Evolutionary conservation across 2,888 invertebrate genomes (phyloP), one percentile per base, ranked within the genome.

Genomic region (Ischnus inquisitorius): DNA sequence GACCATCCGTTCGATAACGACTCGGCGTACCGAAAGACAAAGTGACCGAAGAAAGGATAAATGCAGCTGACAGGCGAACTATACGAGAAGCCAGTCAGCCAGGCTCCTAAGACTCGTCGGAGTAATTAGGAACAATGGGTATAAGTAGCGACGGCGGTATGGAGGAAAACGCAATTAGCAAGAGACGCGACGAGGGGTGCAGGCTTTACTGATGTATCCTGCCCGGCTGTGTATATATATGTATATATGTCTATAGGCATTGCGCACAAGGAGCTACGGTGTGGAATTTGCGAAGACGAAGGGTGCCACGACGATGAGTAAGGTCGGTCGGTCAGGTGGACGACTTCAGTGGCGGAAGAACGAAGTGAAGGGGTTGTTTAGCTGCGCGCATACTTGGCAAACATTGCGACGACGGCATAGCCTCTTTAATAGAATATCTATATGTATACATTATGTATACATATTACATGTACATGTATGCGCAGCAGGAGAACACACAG

Each of bases 111-210:
- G 64, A 22, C 34, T 79, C 84, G 81, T 78, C 78, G 78, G 69
- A 79, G 84, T 81, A 84, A 81, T 84, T 84, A 84, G 84, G 64
- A 81, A 84, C 22, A 81, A 84, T 81, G 78, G 74, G 28, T 81
- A 77, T 75, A 75, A 84, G 81, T 78, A 69, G 74, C 69, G 69
- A 57, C 19, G 74, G 54, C 48, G 62, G 57, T 48, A 69, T 34
- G 41, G 65, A 75, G 74, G 64, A 74, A 75, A 68, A 51, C 57
- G 74, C 65, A 83, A 83, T 83, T 83, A 83, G 79, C 83, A 48
- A 75, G 48, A 65, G 54, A 43, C 74, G 80, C 71, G 71, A 77
- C 65, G 77, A 62, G 74, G 78, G 65, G 28, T 48, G 46, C 64
- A 34, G 48, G 34, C 28, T 22, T 10, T 10, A 8, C 8, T 34